A percentile compares a stretch with the other conserved stretches of the same genome.
Conservation (phyloP, 2,797 vertebrate species). For the Bradypodion pumilum region DNA sequence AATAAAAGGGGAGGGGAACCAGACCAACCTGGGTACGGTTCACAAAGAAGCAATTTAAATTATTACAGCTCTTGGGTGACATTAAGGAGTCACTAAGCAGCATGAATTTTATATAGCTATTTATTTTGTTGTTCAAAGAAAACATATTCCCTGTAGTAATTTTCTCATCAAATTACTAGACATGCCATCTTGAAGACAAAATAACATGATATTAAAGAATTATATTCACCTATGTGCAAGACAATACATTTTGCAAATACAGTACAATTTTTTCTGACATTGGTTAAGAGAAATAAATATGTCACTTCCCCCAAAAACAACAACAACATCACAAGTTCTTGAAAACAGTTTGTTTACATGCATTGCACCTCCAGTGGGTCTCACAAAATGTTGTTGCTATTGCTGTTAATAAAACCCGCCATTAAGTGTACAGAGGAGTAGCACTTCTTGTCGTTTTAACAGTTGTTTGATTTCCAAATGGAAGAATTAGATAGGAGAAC, state of each 20-base stretch:
- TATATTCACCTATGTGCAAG: constrained; percentile 1
- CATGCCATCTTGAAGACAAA: constrained; percentile 21
- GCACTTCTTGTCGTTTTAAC: not conserved
- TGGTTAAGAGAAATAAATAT: not conserved
- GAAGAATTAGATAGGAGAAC: not conserved
- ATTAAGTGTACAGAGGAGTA: not conserved
- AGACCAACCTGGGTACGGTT: not conserved
- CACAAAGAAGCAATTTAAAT: not conserved
- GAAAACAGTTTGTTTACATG: not conserved
- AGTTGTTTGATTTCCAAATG: not conserved
- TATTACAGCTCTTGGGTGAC: not conserved
- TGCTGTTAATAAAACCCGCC: not conserved
- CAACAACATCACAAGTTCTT: not conserved
- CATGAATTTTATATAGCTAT: constrained; percentile 23
- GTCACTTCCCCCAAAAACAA: not conserved
- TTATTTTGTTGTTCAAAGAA: constrained; percentile 29
- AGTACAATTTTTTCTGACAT: not conserved
- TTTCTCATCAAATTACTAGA: constrained; percentile 24
- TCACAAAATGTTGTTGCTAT: not conserved
- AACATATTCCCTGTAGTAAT: constrained; percentile 18
- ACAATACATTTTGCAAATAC: not conserved
- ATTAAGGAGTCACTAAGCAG: not conserved
- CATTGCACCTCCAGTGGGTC: not conserved
- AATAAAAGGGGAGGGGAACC: not conserved
- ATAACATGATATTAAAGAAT: constrained; percentile 20